A percentile compares a stretch with the other conserved stretches of the same genome.
Evolutionary conservation across 2,797 vertebrate genomes (phyloP).

Genomic region (Coreius guichenoti): DNA sequence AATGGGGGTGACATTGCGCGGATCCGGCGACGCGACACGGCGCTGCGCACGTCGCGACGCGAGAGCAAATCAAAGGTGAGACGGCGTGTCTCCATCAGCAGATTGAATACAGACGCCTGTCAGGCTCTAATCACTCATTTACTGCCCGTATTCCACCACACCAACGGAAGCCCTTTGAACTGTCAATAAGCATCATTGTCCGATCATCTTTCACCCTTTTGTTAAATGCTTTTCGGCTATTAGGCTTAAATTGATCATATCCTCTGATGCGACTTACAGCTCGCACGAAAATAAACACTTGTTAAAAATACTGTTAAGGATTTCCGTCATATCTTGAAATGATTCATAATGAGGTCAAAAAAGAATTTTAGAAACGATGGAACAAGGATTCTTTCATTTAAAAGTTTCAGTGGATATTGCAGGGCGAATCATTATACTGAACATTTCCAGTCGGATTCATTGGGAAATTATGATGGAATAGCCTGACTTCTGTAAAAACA

Average conservation of each 20-base stretch:
- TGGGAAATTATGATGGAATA: too few species aligned
- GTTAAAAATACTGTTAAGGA: background rate
- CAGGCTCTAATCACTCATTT: constrained; percentile 82
- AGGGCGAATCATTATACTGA: background rate
- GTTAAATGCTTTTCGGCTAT: background rate
- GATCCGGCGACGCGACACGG: constrained; percentile 74
- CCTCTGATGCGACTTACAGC: background rate
- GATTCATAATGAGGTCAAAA: background rate
- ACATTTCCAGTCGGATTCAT: background rate
- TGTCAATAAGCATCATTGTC: constrained; percentile 26
- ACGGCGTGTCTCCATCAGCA: constrained; percentile 81
- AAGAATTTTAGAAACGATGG: background rate
- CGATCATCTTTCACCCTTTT: constrained; percentile 21
- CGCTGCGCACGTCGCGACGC: constrained; percentile 69
- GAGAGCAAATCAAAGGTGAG: constrained; percentile 84
- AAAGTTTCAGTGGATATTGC: too few species aligned
- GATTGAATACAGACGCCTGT: constrained; percentile 80
- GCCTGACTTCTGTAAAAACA: background rate
- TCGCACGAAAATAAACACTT: background rate
- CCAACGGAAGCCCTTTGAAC: constrained; percentile 74
- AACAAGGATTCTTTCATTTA: background rate
- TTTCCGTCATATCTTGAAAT: background rate
- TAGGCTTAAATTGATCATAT: background rate
- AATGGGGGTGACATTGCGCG: constrained; percentile 73
- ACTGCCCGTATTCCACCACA: constrained; percentile 77